Conservation (phyloP, 2,888 invertebrate species). For the Deilephila elpenor region DNA sequence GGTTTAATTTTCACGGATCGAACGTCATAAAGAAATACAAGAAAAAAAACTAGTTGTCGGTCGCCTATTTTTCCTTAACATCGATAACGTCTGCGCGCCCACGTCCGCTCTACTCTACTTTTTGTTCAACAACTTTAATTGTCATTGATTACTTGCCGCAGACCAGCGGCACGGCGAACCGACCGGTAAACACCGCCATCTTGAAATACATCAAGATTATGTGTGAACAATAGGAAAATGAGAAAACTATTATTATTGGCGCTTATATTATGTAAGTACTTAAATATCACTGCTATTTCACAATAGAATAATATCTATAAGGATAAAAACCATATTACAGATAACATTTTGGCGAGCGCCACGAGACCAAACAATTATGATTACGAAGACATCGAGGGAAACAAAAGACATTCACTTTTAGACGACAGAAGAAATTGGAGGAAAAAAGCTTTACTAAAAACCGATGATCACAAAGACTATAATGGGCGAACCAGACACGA, state of each 20-base stretch:
- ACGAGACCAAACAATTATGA: constrained; percentile 64
- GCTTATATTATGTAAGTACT: constrained; percentile 72
- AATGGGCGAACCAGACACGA: constrained; percentile 62
- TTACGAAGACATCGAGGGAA: constrained; percentile 68
- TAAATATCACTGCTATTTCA: constrained; percentile 31
- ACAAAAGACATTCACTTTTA: constrained; percentile 54
- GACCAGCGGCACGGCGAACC: constrained; percentile 53
- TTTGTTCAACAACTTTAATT: constrained; percentile 53
- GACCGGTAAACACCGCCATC: constrained; percentile 50
- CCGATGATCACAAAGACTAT: constrained; percentile 67
- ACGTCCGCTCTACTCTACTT: constrained; percentile 58
- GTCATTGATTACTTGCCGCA: constrained; percentile 53
- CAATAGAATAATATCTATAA: constrained; percentile 37
- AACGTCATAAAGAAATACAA: constrained; percentile 5
- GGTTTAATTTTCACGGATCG: not conserved
- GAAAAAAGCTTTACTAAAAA: constrained; percentile 64
- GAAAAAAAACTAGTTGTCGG: constrained; percentile 4
- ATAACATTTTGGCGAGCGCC: constrained; percentile 65
- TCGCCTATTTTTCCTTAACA: constrained; percentile 46
- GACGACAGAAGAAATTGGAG: constrained; percentile 75
- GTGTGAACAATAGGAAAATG: constrained; percentile 57
- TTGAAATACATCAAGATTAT: constrained; percentile 38
- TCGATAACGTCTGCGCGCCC: constrained; percentile 54
- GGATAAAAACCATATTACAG: constrained; percentile 57
- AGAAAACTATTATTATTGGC: constrained; percentile 70